Conservation (phyloP, 2,797 vertebrate genomes). For the Acanthis flammea region DNA sequence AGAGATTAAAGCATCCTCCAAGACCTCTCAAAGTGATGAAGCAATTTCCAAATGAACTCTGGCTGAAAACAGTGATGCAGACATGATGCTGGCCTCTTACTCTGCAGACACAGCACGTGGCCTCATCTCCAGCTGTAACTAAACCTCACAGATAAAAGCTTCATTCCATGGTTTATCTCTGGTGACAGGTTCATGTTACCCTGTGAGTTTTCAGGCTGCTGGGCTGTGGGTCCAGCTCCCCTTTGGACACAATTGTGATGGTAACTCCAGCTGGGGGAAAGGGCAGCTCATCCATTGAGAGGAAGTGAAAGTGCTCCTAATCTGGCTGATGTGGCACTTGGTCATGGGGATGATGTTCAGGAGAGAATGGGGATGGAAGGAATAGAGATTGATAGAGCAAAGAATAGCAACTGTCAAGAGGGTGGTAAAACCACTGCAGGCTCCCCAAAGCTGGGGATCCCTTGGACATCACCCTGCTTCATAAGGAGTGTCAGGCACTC, state of each 20-base stretch:
- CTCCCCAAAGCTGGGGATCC: not conserved
- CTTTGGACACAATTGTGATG: not conserved
- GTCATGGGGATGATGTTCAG: not conserved
- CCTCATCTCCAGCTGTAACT: not conserved
- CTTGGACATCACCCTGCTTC: not conserved
- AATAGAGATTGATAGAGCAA: not conserved
- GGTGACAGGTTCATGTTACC: not conserved
- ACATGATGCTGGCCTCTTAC: not conserved
- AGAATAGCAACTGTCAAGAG: not conserved
- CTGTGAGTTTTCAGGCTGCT: not conserved
- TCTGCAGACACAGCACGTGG: not conserved
- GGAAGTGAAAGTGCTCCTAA: not conserved
- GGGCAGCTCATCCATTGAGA: not conserved
- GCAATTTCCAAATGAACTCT: not conserved
- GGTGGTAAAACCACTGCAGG: not conserved
- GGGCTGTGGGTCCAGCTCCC: not conserved
- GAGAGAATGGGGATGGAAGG: not conserved
- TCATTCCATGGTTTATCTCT: fast-evolving
- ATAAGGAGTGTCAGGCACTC: not conserved
- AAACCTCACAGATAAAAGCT: not conserved
- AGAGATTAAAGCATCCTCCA: not conserved
- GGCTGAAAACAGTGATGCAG: not conserved
- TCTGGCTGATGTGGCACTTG: not conserved
- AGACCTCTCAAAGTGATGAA: not conserved
- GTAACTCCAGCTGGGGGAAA: fast-evolving